Conservation (phyloP, 1,140 invertebrate genomes). For the Danaus melanippus region DNA sequence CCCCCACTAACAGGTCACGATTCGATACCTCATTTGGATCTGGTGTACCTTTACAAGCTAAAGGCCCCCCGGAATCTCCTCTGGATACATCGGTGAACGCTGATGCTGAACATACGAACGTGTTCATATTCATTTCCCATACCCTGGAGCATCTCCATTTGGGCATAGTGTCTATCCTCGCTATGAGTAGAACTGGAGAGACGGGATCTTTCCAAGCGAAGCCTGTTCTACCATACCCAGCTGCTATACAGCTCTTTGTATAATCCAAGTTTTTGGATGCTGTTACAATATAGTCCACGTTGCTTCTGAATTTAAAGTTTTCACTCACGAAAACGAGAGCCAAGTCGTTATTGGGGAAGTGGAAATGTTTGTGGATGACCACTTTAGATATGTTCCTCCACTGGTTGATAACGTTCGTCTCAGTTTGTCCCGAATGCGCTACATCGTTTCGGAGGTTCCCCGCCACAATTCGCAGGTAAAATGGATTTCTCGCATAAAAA, state of each 20-base stretch:
- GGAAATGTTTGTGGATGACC: conserved; percentile 30
- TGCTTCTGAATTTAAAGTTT: conserved; percentile 26
- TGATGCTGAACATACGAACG: conserved; percentile 43
- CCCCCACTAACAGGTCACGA: conserved; percentile 36
- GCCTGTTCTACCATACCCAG: conserved; percentile 35
- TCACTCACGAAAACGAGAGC: conserved; percentile 31
- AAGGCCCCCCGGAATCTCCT: conserved; percentile 51
- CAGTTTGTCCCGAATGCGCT: conserved; percentile 25
- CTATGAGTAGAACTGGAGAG: conserved; percentile 30
- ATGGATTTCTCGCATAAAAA: conserved; percentile 24
- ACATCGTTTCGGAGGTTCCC: conserved; percentile 32
- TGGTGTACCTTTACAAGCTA: conserved; percentile 32
- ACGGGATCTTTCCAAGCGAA: conserved; percentile 8
- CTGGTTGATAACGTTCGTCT: conserved; percentile 29
- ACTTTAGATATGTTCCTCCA: conserved; percentile 34
- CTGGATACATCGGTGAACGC: conserved; percentile 32
- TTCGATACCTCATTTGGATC: conserved; percentile 25
- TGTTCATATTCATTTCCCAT: conserved; percentile 52
- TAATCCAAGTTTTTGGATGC: conserved; percentile 33
- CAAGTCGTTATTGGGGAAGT: conserved; percentile 45
- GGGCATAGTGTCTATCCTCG: conserved; percentile 32
- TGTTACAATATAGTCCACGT: conserved; percentile 27
- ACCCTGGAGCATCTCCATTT: conserved; percentile 31
- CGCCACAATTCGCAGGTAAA: conserved; percentile 33
- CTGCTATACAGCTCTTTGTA: conserved; percentile 26